A percentile compares a stretch with the other conserved stretches of the same genome.
Conservation (phyloP, 2,888 invertebrate species). For the Drosophila lacicola region DNA sequence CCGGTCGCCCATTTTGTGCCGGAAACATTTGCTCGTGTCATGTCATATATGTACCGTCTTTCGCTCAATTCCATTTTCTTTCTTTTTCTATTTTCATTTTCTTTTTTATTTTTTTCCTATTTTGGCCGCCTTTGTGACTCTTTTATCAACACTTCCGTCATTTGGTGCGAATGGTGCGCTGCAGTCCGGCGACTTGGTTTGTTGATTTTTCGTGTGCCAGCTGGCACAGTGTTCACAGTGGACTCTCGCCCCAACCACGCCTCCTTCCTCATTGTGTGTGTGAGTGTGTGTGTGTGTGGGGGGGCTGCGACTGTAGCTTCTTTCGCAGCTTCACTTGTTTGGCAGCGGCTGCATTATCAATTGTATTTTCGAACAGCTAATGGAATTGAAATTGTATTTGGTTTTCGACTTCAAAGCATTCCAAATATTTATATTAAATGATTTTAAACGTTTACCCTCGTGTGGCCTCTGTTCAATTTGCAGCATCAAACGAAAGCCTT, state of each 20-base stretch:
- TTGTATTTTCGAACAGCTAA: slow-evolving; percentile 61
- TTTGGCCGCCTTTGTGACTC: slow-evolving; percentile 67
- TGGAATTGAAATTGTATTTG: slow-evolving; percentile 66
- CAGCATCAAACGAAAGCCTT: neutral
- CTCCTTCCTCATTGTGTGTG: neutral
- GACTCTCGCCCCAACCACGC: neutral
- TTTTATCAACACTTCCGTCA: slow-evolving; percentile 74
- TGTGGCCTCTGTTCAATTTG: neutral
- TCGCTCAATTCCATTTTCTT: slow-evolving; percentile 18
- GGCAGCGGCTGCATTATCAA: slow-evolving; percentile 57
- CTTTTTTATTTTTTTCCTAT: slow-evolving; percentile 3
- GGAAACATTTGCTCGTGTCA: slow-evolving; percentile 63
- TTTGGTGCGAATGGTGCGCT: slow-evolving; percentile 47
- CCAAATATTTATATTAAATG: slow-evolving; percentile 60
- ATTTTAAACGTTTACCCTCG: slow-evolving; percentile 9
- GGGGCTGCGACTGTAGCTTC: slow-evolving; percentile 13
- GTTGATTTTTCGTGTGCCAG: slow-evolving; percentile 60
- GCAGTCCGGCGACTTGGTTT: slow-evolving; percentile 49
- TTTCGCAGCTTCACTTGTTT: slow-evolving; percentile 44
- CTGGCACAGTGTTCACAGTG: slow-evolving; percentile 35
- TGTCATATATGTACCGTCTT: slow-evolving; percentile 35
- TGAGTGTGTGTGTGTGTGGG: neutral
- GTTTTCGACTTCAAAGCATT: slow-evolving; percentile 46
- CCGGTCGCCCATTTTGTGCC: slow-evolving; percentile 37
- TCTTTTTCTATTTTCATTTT: slow-evolving; percentile 13